Evolutionary conservation across 1,140 invertebrate species (phyloP), one percentile per base, ranked within the genome.

Genomic region (Diorhabda elongata): DNA sequence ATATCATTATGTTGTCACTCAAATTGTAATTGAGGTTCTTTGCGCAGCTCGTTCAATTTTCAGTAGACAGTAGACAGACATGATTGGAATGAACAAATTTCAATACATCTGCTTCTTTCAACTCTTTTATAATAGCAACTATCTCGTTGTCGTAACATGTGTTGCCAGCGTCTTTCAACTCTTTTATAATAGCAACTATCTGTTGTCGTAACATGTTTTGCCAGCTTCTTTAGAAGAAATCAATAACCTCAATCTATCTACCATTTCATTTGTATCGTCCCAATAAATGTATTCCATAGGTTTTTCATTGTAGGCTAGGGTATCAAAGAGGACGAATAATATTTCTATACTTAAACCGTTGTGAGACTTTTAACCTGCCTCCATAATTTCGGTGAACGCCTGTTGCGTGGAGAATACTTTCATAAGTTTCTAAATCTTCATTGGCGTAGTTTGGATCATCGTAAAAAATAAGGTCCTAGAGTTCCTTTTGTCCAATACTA

Each of bases 191-290:
- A 26, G 58, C 3, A 5, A 58, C 58, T 5, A 58, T 58, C 41
- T 58, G n/a, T 58, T 58, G 5, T 58, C 5, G n/a, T 2, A 7
- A 58, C 2, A 58, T 56, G n/a, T 56, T 2, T 7, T 56, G n/a
- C n/a, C 66, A 41, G 66, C 66, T 44, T 59, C 8, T 44, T 67
- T 44, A 6, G 64, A 66, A 8, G 58, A 57, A 41, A 78, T 57
- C 5, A 82, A 58, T 42, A 82, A 59, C 47, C 73, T 61, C 5
- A 81, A 67, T 68, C 78, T 71, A 44, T 77, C 75, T 2, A 80
- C 72, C 9, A 81, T 43, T 71, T 81, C 78, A 68, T 80, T 77
- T 11, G 74, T 72, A 73, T 81, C 74, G 70, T 81, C 75, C 74
- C 74, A 82, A 74, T 80, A 77, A 44, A 76, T 73, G 65, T 79